phyloP scores from a whole-genome alignment of 23 tunicate genomes.

The Ascidia mentula region DNA sequence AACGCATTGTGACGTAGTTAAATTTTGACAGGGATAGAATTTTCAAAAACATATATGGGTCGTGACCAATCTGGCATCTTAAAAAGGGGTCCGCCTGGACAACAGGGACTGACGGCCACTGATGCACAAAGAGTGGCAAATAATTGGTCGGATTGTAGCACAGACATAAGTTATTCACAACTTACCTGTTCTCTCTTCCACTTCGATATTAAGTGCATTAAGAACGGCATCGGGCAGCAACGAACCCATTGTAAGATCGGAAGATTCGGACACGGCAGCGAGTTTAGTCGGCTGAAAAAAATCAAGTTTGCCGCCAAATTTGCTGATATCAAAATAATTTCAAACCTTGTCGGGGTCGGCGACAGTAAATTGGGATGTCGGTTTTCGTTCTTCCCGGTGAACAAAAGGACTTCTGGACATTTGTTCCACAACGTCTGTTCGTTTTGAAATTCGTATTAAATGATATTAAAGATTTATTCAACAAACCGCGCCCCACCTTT shows the following conservation, averaged over 20 bases:
- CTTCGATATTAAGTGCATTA: constrained; percentile 47
- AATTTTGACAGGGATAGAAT: no score
- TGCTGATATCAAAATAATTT: background rate
- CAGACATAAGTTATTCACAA: background rate
- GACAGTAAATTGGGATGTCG: background rate
- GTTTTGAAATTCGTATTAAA: background rate
- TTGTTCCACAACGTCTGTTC: constrained; percentile 56
- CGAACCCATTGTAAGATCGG: constrained; percentile 74
- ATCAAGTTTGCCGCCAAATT: background rate
- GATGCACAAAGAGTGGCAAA: no score
- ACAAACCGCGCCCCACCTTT: constrained; percentile 20
- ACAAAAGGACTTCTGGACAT: constrained; percentile 64
- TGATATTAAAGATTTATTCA: background rate
- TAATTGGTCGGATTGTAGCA: background rate
- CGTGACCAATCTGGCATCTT: no score
- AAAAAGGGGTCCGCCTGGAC: no score
- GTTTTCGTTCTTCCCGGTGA: constrained; percentile 44
- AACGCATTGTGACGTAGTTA: no score
- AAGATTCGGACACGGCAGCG: constrained; percentile 25
- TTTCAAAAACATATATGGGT: no score
- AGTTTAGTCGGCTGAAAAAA: constrained; percentile 22
- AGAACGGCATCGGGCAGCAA: constrained; percentile 63
- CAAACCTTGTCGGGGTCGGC: constrained; percentile 45
- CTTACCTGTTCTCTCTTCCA: background rate
- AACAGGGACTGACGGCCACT: no score